Percentiles rank a stretch among this genome's conserved stretches.
phyloP scores from a whole-genome alignment of 2,888 invertebrate genomes.

The Mythimna albipuncta region DNA sequence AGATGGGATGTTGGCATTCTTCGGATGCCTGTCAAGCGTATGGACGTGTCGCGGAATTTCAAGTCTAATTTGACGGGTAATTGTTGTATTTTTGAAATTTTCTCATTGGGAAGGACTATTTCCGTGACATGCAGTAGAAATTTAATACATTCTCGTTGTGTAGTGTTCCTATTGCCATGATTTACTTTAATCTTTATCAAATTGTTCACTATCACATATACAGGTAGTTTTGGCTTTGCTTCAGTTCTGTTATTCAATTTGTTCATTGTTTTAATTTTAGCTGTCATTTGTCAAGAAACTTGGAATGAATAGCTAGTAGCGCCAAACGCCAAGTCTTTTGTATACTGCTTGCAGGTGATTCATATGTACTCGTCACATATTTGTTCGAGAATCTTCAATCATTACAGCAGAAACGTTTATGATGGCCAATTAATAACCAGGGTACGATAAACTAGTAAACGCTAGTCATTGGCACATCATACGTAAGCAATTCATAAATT shows the following conservation, averaged over 20 bases:
- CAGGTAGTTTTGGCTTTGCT: conserved; percentile 55
- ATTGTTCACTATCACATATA: conserved; percentile 9
- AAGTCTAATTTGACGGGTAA: conserved; percentile 39
- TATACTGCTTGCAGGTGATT: conserved; percentile 76
- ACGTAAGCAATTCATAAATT: conserved; percentile 49
- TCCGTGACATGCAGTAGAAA: background rate
- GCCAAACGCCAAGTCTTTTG: conserved; percentile 84
- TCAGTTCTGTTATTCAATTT: conserved; percentile 61
- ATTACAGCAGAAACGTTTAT: conserved; percentile 49
- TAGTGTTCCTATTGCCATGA: background rate
- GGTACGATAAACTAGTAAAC: conserved; percentile 41
- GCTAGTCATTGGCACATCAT: conserved; percentile 48
- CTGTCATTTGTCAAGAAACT: conserved; percentile 81
- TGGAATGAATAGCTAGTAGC: conserved; percentile 77
- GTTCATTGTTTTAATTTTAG: conserved; percentile 84
- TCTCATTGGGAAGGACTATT: background rate
- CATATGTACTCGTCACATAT: conserved; percentile 69
- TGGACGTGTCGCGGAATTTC: conserved; percentile 50
- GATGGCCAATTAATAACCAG: conserved; percentile 30
- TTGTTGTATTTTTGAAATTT: conserved; percentile 40
- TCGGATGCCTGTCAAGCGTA: conserved; percentile 60
- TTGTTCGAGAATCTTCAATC: conserved; percentile 68
- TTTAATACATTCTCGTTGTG: background rate
- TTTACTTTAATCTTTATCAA: conserved; percentile 4
- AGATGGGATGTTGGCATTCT: conserved; percentile 67